These are phyloP conservation scores for Exocentrus adspersus DNA, from an alignment of 2,888 invertebrate genomes.

Conservation along the genomic window DNA sequence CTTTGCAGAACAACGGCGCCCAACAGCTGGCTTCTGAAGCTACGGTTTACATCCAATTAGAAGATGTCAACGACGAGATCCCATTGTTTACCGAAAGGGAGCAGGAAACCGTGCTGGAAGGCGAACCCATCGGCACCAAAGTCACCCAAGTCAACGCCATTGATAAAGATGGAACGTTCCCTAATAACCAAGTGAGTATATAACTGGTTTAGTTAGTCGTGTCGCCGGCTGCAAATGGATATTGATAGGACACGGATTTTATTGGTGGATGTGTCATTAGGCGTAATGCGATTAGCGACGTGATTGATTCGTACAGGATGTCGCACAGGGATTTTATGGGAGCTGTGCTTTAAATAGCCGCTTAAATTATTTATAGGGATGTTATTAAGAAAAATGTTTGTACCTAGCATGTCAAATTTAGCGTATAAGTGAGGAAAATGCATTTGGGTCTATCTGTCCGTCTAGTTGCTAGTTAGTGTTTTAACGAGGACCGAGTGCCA, in stretches of 20 bases:
- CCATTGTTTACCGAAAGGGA: slow-evolving; percentile 95
- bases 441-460: too few relatives aligned
- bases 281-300: slow-evolving; percentile 6
- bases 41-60: slow-evolving; percentile 91
- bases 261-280: slow-evolving; percentile 21
- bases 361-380: neutral
- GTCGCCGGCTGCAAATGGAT: slow-evolving; percentile 23
- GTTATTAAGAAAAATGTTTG: neutral
- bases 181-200: slow-evolving; percentile 89
- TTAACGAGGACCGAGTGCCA: too few relatives aligned
- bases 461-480: too few relatives aligned
- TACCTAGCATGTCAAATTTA: too few relatives aligned
- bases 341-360: slow-evolving; percentile 27
- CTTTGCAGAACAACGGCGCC: slow-evolving; percentile 88
- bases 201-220: slow-evolving; percentile 22
- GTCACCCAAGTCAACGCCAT: slow-evolving; percentile 96
- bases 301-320: slow-evolving; percentile 1
- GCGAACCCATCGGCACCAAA: slow-evolving; percentile 93
- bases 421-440: too few relatives aligned
- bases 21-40: slow-evolving; percentile 95
- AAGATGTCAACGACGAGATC: slow-evolving; percentile 97
- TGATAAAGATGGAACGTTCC: slow-evolving; percentile 94
- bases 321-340: neutral
- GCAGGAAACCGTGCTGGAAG: slow-evolving; percentile 94
- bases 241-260: slow-evolving; percentile 28